Evolutionary conservation across 2,888 invertebrate species (phyloP).

Genomic region (Pseudolycoriella hygida): DNA sequence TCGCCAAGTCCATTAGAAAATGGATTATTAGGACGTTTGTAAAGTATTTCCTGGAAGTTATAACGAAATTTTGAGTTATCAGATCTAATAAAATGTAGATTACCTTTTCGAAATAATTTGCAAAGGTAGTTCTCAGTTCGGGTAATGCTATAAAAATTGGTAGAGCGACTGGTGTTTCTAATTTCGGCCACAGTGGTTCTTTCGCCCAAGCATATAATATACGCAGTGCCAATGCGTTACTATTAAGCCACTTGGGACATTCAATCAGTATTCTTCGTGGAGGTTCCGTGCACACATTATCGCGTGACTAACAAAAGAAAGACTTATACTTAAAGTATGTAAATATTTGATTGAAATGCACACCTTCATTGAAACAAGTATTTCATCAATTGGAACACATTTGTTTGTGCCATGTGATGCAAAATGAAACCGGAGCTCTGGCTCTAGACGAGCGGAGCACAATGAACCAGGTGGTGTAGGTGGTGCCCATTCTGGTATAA

Average conservation of each 20-base stretch:
- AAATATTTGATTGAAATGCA: too few relatives aligned
- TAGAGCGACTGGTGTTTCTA: slow-evolving; percentile 29
- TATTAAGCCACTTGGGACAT: slow-evolving; percentile 34
- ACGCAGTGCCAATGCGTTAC: slow-evolving; percentile 32
- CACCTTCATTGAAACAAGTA: slow-evolving; percentile 31
- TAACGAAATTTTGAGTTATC: too few relatives aligned
- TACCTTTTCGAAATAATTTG: slow-evolving; percentile 19
- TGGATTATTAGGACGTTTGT: slow-evolving; percentile 23
- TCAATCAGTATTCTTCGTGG: slow-evolving; percentile 34
- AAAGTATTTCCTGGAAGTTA: slow-evolving; percentile 25
- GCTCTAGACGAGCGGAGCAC: slow-evolving; percentile 33
- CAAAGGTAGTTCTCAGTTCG: slow-evolving; percentile 30
- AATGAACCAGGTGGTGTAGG: slow-evolving; percentile 30
- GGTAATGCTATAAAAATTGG: slow-evolving; percentile 34
- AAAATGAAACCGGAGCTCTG: slow-evolving; percentile 28
- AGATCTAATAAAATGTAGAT: not conserved
- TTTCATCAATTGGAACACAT: slow-evolving; percentile 26
- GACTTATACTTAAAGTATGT: too few relatives aligned
- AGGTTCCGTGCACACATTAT: slow-evolving; percentile 31
- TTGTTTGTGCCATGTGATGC: slow-evolving; percentile 22
- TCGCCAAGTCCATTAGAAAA: slow-evolving; percentile 18
- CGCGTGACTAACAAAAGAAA: slow-evolving; percentile 24
- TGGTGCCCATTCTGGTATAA: slow-evolving; percentile 31
- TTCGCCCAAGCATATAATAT: slow-evolving; percentile 37
- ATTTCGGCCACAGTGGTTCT: slow-evolving; percentile 23